A percentile compares a stretch with the other conserved stretches of the same genome.
These are phyloP conservation scores for Lycorma delicatula DNA, from an alignment of 1,140 invertebrate genomes.

Conservation along the genomic window DNA sequence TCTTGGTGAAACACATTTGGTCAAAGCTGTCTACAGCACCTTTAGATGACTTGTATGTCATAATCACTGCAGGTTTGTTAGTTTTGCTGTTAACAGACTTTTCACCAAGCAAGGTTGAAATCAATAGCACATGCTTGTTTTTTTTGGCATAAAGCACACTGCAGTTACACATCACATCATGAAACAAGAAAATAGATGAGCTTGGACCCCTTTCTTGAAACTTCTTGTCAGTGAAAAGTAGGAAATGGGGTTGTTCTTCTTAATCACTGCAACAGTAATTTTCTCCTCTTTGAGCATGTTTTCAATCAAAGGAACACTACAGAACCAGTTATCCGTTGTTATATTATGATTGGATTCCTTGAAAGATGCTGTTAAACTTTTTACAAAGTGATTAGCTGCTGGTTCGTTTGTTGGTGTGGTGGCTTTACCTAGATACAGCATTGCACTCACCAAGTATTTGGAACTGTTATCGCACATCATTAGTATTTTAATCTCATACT, in stretches of 20 bases:
- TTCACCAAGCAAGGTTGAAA: slow-evolving; percentile 16
- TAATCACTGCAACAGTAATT: slow-evolving; percentile 27
- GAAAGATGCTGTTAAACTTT: slow-evolving; percentile 21
- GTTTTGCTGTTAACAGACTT: slow-evolving; percentile 1
- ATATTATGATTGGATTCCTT: slow-evolving; percentile 29
- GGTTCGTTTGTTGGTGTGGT: neutral
- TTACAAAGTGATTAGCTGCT: slow-evolving; percentile 23
- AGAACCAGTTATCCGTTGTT: slow-evolving; percentile 34
- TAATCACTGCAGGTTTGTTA: slow-evolving; percentile 32
- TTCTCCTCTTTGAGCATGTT: slow-evolving; percentile 24
- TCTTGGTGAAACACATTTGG: slow-evolving; percentile 23
- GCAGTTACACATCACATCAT: slow-evolving; percentile 13
- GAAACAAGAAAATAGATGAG: slow-evolving; percentile 14
- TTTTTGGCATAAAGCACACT: slow-evolving; percentile 18
- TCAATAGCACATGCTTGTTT: no score
- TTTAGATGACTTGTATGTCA: slow-evolving; percentile 34
- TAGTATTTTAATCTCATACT: slow-evolving; percentile 37
- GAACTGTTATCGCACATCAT: slow-evolving; percentile 30
- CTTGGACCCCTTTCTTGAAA: no score
- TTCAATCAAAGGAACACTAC: slow-evolving; percentile 18
- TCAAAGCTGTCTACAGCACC: slow-evolving; percentile 36
- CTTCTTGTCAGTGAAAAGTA: slow-evolving; percentile 14
- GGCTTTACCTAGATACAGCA: slow-evolving; percentile 34
- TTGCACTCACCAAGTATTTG: slow-evolving; percentile 32
- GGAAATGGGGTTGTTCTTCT: slow-evolving; percentile 24